A percentile compares a stretch with the other conserved stretches of the same genome.
These are phyloP conservation scores for Mayetiola destructor DNA, from an alignment of 2,888 invertebrate genomes.

Conservation along the genomic window DNA sequence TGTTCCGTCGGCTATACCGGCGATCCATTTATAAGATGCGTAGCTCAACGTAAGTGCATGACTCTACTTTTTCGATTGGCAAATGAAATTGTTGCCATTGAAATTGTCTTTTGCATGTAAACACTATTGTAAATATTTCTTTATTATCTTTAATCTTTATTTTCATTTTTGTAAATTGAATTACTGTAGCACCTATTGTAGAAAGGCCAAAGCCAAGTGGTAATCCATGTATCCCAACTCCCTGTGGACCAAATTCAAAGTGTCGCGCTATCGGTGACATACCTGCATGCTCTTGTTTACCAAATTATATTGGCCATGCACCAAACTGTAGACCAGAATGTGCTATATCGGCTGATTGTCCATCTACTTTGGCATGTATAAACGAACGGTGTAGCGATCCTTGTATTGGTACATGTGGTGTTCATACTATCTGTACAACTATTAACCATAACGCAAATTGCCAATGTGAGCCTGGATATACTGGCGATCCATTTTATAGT, in stretches of 20 bases:
- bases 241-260: slow-evolving; percentile 73
- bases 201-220: slow-evolving; percentile 36
- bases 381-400: slow-evolving; percentile 66
- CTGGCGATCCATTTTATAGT: slow-evolving; percentile 61
- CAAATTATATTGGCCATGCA: slow-evolving; percentile 65
- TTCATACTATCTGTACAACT: slow-evolving; percentile 57
- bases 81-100: neutral
- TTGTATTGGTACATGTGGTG: slow-evolving; percentile 62
- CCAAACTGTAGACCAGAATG: slow-evolving; percentile 75
- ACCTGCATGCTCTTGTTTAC: slow-evolving; percentile 67
- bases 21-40: slow-evolving; percentile 62
- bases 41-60: slow-evolving; percentile 37
- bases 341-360: slow-evolving; percentile 57
- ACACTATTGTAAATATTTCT: slow-evolving; percentile 14
- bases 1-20: slow-evolving; percentile 65
- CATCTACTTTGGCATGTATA: slow-evolving; percentile 59
- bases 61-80: neutral
- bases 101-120: slow-evolving; percentile 9
- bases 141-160: slow-evolving; percentile 17
- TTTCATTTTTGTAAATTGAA: slow-evolving; percentile 22
- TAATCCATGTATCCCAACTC: slow-evolving; percentile 69
- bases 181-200: slow-evolving; percentile 33
- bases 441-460: slow-evolving; percentile 66
- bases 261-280: slow-evolving; percentile 62
- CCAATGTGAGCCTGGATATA: slow-evolving; percentile 56